These are phyloP conservation scores for Pseudolycoriella hygida DNA, from an alignment of 2,888 invertebrate genomes.

Conservation along the genomic window DNA sequence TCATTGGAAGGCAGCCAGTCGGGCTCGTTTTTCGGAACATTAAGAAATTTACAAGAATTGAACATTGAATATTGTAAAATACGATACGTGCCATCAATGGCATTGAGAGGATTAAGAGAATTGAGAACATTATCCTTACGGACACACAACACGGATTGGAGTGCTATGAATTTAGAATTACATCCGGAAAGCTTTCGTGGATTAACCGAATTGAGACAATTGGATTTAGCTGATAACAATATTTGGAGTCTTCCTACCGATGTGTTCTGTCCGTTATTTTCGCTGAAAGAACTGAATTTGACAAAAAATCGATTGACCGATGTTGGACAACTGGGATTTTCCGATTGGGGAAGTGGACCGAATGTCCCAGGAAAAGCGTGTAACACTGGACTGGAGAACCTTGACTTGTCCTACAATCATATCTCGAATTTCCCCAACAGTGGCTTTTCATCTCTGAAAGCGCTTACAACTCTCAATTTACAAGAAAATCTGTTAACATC, in stretches of 20 bases:
- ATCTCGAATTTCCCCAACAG: slow-evolving; percentile 51
- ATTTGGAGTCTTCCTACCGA: slow-evolving; percentile 57
- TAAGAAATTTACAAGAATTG: slow-evolving; percentile 60
- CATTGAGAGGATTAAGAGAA: slow-evolving; percentile 46
- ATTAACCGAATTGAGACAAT: slow-evolving; percentile 42
- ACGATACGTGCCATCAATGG: slow-evolving; percentile 50
- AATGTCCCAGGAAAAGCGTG: slow-evolving; percentile 51
- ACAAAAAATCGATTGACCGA: slow-evolving; percentile 64
- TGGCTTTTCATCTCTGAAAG: slow-evolving; percentile 49
- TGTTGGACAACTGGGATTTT: slow-evolving; percentile 54
- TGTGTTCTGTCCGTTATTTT: slow-evolving; percentile 52
- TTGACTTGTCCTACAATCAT: slow-evolving; percentile 60
- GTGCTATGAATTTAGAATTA: slow-evolving; percentile 58
- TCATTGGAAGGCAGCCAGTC: slow-evolving; percentile 33
- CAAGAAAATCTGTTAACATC: slow-evolving; percentile 60
- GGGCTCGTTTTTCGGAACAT: slow-evolving; percentile 34
- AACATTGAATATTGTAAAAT: slow-evolving; percentile 66
- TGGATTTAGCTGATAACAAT: slow-evolving; percentile 59
- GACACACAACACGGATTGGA: slow-evolving; percentile 65
- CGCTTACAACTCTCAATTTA: slow-evolving; percentile 48
- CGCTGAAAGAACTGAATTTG: slow-evolving; percentile 50
- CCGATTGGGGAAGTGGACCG: slow-evolving; percentile 46
- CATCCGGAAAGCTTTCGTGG: slow-evolving; percentile 54
- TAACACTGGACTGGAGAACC: slow-evolving; percentile 45
- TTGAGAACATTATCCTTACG: slow-evolving; percentile 47